Conservation (phyloP, 2,113 vertebrate genomes). For the Panurus biarmicus region DNA sequence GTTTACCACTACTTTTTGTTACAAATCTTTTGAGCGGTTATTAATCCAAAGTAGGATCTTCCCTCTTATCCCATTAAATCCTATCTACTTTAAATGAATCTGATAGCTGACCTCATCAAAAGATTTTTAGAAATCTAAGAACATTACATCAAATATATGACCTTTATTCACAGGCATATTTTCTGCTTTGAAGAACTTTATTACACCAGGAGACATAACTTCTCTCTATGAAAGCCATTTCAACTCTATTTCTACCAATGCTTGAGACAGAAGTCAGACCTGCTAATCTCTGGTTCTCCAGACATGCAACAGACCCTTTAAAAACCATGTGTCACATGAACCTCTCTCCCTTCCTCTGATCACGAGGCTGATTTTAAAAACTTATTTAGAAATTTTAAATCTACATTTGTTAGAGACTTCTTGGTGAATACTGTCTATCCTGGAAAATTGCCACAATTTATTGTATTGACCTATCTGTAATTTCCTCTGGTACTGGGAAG, state of each 20-base stretch:
- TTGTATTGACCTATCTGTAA: not conserved
- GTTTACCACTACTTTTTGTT: slow-evolving; percentile 28
- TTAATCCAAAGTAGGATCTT: slow-evolving; percentile 30
- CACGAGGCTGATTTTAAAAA: not conserved
- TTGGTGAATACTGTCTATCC: accelerated
- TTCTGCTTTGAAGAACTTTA: slow-evolving; percentile 42
- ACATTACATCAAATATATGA: slow-evolving; percentile 25
- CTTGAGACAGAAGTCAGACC: not conserved
- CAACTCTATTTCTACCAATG: not conserved
- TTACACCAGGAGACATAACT: not conserved
- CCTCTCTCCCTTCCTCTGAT: not conserved
- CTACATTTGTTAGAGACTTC: not conserved
- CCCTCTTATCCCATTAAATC: slow-evolving; percentile 47
- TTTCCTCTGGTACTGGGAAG: not conserved
- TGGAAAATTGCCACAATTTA: not conserved
- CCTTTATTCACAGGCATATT: slow-evolving; percentile 22
- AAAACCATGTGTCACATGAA: accelerated
- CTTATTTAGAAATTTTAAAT: not conserved
- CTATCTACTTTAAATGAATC: slow-evolving; percentile 22
- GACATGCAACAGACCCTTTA: not conserved
- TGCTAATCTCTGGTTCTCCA: not conserved
- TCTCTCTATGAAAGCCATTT: not conserved
- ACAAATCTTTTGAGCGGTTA: slow-evolving; percentile 27
- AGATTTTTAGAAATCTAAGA: slow-evolving; percentile 52
- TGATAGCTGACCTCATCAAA: slow-evolving; percentile 45